A percentile compares a stretch with the other conserved stretches of the same genome.
Conservation (phyloP, 2,113 vertebrate genomes). For the Syrmaticus mikado region DNA sequence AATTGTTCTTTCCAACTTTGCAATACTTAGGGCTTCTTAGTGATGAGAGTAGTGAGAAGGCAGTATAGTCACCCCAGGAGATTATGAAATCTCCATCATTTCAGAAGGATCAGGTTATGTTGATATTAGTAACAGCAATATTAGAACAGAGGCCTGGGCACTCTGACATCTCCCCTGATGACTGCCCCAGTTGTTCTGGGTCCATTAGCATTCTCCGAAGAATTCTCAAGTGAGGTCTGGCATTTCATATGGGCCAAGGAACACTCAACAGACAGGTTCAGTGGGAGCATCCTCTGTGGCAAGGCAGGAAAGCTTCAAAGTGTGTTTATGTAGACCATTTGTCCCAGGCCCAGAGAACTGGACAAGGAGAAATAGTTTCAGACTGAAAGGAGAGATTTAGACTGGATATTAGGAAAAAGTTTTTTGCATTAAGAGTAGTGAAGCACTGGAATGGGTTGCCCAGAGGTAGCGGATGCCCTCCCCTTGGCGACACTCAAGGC, state of each 20-base stretch:
- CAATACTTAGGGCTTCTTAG: neutral
- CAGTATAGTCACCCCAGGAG: neutral
- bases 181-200: neutral
- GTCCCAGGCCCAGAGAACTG: neutral
- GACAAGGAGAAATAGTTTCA: too few species aligned
- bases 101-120: neutral
- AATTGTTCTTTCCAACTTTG: neutral
- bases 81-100: neutral
- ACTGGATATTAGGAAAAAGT: too few species aligned
- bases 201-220: neutral
- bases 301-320: neutral
- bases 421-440: too few species aligned
- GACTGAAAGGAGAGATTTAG: too few species aligned
- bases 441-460: too few species aligned
- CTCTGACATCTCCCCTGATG: neutral
- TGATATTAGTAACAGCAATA: neutral
- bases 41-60: neutral
- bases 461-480: too few species aligned
- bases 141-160: too few species aligned
- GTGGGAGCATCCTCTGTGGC: neutral
- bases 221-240: accelerated
- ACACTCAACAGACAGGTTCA: neutral
- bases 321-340: neutral
- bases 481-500: too few species aligned
- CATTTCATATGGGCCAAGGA: neutral